Evolutionary conservation across 2,888 invertebrate genomes (phyloP).

Genomic region (Leucozona laternaria): DNA sequence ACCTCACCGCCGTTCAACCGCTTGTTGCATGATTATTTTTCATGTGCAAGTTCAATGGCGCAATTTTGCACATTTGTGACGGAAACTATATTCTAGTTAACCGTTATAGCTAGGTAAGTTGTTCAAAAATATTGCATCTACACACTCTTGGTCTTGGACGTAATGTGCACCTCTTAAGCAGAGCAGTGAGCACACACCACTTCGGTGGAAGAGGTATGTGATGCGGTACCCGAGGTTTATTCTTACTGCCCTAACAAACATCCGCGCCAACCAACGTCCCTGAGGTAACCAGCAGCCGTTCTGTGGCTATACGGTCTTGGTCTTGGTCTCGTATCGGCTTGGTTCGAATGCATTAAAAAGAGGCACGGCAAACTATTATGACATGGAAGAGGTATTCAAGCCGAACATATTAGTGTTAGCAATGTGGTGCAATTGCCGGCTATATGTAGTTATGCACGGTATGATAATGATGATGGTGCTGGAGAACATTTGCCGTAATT

Average conservation of each 20-base stretch:
- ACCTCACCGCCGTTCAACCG: constrained; percentile 22
- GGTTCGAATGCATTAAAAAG: constrained; percentile 40
- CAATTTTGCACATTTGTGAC: constrained; percentile 57
- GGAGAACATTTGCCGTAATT: constrained; percentile 55
- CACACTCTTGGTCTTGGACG: not conserved
- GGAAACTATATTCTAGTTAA: constrained; percentile 66
- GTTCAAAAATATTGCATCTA: constrained; percentile 42
- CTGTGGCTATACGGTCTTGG: constrained; percentile 16
- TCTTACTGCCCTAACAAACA: constrained; percentile 57
- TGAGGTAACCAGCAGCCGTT: not conserved
- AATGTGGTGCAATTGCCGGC: constrained; percentile 58
- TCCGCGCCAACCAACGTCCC: constrained; percentile 52
- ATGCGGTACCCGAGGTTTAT: constrained; percentile 17
- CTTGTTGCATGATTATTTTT: constrained; percentile 43
- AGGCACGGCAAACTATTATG: constrained; percentile 67
- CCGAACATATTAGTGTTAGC: constrained; percentile 55
- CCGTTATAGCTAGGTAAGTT: constrained; percentile 64
- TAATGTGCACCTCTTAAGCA: constrained; percentile 4
- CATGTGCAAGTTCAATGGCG: constrained; percentile 75
- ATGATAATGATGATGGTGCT: not conserved
- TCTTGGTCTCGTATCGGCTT: too few species aligned
- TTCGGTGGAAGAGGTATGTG: constrained; percentile 17
- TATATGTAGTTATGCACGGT: constrained; percentile 42
- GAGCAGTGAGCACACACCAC: not conserved
- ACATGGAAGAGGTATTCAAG: constrained; percentile 56